A percentile compares a stretch with the other conserved stretches of the same genome.
Conservation (phyloP, 2,113 vertebrate genomes). For the Irena cyanogastra region DNA sequence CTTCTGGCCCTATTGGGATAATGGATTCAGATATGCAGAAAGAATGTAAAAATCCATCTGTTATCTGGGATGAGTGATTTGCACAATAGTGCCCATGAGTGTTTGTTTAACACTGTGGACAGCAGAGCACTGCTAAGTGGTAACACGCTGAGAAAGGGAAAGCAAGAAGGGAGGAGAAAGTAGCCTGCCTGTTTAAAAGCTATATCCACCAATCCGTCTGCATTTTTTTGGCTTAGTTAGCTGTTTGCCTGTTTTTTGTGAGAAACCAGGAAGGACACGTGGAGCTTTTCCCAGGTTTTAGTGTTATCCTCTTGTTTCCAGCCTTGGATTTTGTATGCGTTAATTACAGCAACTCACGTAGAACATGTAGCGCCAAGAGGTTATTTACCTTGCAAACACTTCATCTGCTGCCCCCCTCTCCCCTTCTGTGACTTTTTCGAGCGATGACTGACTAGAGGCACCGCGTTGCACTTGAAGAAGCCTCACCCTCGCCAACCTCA, state of each 20-base stretch:
- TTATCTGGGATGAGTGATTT: not conserved
- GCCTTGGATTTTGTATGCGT: not conserved
- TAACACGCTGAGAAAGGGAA: not conserved
- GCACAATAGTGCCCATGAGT: not conserved
- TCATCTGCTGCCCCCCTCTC: constrained; percentile 3
- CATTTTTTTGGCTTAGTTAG: constrained; percentile 31
- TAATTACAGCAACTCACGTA: constrained; percentile 15
- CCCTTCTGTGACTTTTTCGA: not conserved
- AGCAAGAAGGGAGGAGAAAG: constrained; percentile 9
- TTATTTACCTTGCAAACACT: constrained; percentile 41
- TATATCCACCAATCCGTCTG: not conserved
- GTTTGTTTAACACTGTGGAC: not conserved
- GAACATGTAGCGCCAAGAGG: not conserved
- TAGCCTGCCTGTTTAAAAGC: not conserved
- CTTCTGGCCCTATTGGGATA: constrained; percentile 26
- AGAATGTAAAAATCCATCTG: constrained; percentile 55
- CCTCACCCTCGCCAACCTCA: constrained; percentile 36
- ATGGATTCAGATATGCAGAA: constrained; percentile 60
- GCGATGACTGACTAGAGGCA: not conserved
- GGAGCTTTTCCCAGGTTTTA: constrained; percentile 3
- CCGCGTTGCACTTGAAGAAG: not conserved
- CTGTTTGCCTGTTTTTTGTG: constrained; percentile 5
- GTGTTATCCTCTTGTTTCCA: constrained; percentile 19
- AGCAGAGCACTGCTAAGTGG: not conserved
- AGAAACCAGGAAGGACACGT: constrained; percentile 19